These are phyloP conservation scores for Gymnodraco acuticeps DNA, from an alignment of 2,797 vertebrate species.

Conservation along the genomic window DNA sequence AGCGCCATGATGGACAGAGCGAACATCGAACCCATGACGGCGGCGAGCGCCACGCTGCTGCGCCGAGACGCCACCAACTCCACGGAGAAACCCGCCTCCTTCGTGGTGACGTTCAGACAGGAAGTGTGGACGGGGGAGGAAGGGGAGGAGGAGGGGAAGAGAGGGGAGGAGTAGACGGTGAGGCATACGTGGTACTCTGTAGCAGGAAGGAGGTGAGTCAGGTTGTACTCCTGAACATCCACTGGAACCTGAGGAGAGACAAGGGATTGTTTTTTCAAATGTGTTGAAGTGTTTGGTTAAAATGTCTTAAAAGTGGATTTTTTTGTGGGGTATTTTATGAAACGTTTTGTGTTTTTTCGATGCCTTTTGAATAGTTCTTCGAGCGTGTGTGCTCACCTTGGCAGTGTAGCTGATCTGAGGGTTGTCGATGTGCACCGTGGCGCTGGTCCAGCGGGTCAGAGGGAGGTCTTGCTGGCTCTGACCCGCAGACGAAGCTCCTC, in stretches of 20 bases:
- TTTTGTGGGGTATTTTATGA: too few species aligned
- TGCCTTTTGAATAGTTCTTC: too few species aligned
- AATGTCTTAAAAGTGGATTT: too few species aligned
- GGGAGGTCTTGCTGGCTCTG: constrained; percentile 66
- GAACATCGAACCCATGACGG: constrained; percentile 87
- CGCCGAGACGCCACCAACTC: constrained; percentile 81
- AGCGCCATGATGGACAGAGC: constrained; percentile 86
- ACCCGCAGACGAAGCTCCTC: constrained; percentile 26
- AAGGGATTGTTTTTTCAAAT: too few species aligned
- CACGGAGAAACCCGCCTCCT: constrained; percentile 83
- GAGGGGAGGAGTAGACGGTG: constrained; percentile 77
- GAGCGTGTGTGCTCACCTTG: constrained; percentile 54
- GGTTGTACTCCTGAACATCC: constrained; percentile 88
- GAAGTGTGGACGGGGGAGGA: constrained; percentile 72
- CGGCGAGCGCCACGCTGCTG: constrained; percentile 85
- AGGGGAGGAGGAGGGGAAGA: constrained; percentile 54
- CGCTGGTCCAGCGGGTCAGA: constrained; percentile 83
- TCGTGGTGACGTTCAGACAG: constrained; percentile 88
- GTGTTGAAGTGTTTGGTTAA: too few species aligned
- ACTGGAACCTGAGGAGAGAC: constrained; percentile 78
- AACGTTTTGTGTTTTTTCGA: too few species aligned
- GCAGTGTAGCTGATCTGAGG: constrained; percentile 88
- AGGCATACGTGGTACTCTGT: constrained; percentile 88
- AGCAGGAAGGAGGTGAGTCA: constrained; percentile 87
- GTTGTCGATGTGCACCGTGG: constrained; percentile 87